These are phyloP conservation scores for Melanotaenia boesemani DNA, from an alignment of 2,797 vertebrate genomes.

Conservation along the genomic window DNA sequence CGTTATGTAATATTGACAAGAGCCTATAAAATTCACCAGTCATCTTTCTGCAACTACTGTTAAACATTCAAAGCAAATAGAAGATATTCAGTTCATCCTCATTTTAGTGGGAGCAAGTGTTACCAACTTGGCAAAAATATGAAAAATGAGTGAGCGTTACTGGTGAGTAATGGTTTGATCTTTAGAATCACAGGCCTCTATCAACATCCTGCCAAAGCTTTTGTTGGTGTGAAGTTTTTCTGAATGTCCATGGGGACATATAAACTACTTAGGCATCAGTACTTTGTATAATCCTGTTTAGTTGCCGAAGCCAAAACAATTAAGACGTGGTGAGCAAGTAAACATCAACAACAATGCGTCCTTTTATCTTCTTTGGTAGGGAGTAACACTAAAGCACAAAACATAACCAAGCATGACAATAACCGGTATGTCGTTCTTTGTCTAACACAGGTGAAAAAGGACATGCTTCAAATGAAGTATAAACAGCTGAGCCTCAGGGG, in stretches of 20 bases:
- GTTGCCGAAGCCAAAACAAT: slow-evolving; percentile 38
- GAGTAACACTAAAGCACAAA: slow-evolving; percentile 32
- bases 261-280: slow-evolving; percentile 28
- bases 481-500: slow-evolving; percentile 18
- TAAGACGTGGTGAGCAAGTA: slow-evolving; percentile 39
- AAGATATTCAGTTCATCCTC: background rate
- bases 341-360: slow-evolving; percentile 59
- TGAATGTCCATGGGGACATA: slow-evolving; percentile 20
- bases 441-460: slow-evolving; percentile 29
- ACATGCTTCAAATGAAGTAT: slow-evolving; percentile 37
- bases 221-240: slow-evolving; percentile 34
- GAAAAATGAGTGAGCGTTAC: background rate
- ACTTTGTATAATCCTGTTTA: slow-evolving; percentile 25
- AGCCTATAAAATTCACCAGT: background rate
- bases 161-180: slow-evolving; percentile 21
- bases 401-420: slow-evolving; percentile 62
- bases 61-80: background rate
- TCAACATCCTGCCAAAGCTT: slow-evolving; percentile 17
- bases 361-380: slow-evolving; percentile 51
- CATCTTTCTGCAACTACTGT: slow-evolving; percentile 8
- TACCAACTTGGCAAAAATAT: slow-evolving; percentile 24
- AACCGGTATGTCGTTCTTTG: slow-evolving; percentile 52
- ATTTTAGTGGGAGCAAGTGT: slow-evolving; percentile 1
- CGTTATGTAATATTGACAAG: slow-evolving; percentile 11
- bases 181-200: slow-evolving; percentile 20